Conservation (phyloP, 2,888 invertebrate species). For the Sminthurinus aureus region DNA sequence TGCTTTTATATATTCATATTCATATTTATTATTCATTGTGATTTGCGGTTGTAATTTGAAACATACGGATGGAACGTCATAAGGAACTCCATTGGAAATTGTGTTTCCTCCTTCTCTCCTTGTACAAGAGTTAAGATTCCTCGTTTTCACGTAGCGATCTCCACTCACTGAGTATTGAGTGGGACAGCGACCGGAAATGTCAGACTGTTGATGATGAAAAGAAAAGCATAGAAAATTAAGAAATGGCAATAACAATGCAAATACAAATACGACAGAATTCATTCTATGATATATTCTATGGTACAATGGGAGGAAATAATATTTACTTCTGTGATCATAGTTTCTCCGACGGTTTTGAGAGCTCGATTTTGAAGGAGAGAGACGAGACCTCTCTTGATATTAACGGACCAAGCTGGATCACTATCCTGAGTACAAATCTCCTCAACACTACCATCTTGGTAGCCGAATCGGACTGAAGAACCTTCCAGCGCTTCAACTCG, state of each 20-base stretch:
- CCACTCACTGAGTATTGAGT: slow-evolving; percentile 72
- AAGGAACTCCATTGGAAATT: slow-evolving; percentile 69
- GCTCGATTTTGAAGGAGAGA: slow-evolving; percentile 78
- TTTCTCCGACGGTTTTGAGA: slow-evolving; percentile 64
- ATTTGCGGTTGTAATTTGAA: neutral
- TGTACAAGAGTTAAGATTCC: slow-evolving; percentile 76
- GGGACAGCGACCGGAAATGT: slow-evolving; percentile 85
- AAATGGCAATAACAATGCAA: neutral
- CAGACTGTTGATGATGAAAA: slow-evolving; percentile 66
- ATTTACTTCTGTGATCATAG: slow-evolving; percentile 63
- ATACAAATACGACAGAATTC: too few relatives aligned
- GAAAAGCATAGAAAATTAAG: neutral
- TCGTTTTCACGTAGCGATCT: slow-evolving; percentile 67
- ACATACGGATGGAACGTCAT: slow-evolving; percentile 66
- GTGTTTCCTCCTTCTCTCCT: slow-evolving; percentile 75
- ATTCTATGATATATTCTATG: too few relatives aligned
- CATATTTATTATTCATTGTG: neutral
- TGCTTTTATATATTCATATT: neutral
- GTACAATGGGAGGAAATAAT: too few relatives aligned
- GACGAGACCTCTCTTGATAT: slow-evolving; percentile 88
- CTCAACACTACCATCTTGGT: slow-evolving; percentile 79
- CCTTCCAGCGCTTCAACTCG: slow-evolving; percentile 72
- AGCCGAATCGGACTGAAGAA: slow-evolving; percentile 75
- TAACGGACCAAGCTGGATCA: slow-evolving; percentile 81
- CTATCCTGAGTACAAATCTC: slow-evolving; percentile 77